Percentiles rank a stretch among this genome's conserved stretches.
phyloP scores from a whole-genome alignment of 2,113 vertebrate species.

The Hippocampus mohnikei region DNA sequence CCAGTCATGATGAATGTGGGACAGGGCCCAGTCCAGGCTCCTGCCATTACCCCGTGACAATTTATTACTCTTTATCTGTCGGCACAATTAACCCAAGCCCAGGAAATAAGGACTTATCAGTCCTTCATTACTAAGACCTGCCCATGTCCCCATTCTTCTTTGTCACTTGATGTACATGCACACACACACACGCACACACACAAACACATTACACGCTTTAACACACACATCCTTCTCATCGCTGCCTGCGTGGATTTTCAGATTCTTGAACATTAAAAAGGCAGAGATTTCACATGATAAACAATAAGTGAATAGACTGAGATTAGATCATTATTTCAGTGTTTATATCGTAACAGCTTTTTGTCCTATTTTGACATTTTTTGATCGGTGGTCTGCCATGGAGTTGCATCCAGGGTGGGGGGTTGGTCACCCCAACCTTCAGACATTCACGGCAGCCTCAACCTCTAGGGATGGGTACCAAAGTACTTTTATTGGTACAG shows the following conservation, averaged over 20 bases:
- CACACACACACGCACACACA: slow-evolving; percentile 16
- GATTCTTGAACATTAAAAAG: background rate
- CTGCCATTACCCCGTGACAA: slow-evolving; percentile 68
- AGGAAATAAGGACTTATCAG: slow-evolving; percentile 71
- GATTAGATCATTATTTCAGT: too few relatives aligned
- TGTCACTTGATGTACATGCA: slow-evolving; percentile 55
- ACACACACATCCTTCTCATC: slow-evolving; percentile 4
- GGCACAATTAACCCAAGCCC: slow-evolving; percentile 73
- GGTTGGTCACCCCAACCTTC: too few relatives aligned
- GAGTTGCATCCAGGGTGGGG: too few relatives aligned
- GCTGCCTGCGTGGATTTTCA: slow-evolving; percentile 16
- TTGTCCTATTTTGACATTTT: too few relatives aligned
- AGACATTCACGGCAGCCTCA: too few relatives aligned
- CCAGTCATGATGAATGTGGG: slow-evolving; percentile 68
- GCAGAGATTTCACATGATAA: background rate
- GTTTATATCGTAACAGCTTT: too few relatives aligned
- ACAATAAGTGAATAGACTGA: too few relatives aligned
- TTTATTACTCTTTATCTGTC: slow-evolving; percentile 74
- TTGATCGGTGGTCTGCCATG: too few relatives aligned
- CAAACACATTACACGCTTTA: slow-evolving; percentile 5
- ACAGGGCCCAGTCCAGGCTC: slow-evolving; percentile 52
- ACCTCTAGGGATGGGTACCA: too few relatives aligned
- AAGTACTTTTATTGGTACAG: too few relatives aligned
- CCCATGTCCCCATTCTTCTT: slow-evolving; percentile 65
- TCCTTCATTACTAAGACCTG: slow-evolving; percentile 69